Evolutionary conservation across 2,888 invertebrate species (phyloP).

Genomic region (Oegoconia quadripuncta): DNA sequence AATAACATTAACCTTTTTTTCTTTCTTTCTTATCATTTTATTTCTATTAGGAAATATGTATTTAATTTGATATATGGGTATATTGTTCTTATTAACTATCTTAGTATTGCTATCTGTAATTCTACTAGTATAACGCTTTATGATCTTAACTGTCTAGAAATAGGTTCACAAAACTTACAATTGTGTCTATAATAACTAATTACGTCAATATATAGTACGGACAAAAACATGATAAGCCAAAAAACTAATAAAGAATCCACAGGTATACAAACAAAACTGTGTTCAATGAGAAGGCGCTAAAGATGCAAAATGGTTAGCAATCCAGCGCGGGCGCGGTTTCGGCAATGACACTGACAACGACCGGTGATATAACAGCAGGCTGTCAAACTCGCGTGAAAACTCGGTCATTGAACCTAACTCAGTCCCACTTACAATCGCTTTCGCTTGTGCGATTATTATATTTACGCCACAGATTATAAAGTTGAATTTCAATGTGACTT

Average conservation of each 20-base stretch:
- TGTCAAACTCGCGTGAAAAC: conserved; percentile 77
- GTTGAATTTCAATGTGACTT: conserved; percentile 41
- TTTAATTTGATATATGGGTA: too few species aligned
- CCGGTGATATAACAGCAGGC: conserved; percentile 78
- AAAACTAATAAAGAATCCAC: conserved; percentile 18
- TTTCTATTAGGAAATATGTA: too few species aligned
- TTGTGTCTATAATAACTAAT: too few species aligned
- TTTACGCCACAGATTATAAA: conserved; percentile 52
- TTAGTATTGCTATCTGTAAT: too few species aligned
- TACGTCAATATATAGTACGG: conserved; percentile 17
- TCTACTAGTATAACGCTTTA: too few species aligned
- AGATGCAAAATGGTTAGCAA: conserved; percentile 56
- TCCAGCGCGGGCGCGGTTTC: conserved; percentile 51
- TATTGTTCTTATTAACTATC: too few species aligned
- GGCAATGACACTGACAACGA: conserved; percentile 79
- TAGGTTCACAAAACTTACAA: too few species aligned
- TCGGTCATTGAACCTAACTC: conserved; percentile 75
- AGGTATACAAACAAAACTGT: conserved; percentile 45
- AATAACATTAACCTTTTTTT: too few species aligned
- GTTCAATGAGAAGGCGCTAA: conserved; percentile 41
- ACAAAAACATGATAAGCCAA: conserved; percentile 25
- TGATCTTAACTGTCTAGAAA: too few species aligned
- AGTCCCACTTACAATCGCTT: conserved; percentile 53
- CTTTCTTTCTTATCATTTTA: too few species aligned
- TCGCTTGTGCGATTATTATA: conserved; percentile 65